phyloP scores from a whole-genome alignment of 2,888 invertebrate species.

The Synergus japonicus region DNA sequence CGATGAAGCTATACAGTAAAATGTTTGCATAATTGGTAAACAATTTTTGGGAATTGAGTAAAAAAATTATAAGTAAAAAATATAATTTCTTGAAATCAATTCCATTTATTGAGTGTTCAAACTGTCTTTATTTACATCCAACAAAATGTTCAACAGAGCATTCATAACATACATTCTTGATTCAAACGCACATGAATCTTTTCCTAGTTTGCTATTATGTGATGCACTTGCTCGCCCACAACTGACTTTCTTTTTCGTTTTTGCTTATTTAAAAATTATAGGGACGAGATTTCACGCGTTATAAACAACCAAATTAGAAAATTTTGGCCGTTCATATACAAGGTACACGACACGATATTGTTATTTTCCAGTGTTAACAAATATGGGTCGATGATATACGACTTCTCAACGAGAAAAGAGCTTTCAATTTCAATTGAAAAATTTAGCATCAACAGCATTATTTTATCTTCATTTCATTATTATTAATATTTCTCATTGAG shows the following conservation, averaged over 20 bases:
- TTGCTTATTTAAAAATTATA: slow-evolving; percentile 52
- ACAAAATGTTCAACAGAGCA: slow-evolving; percentile 65
- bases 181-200: slow-evolving; percentile 11
- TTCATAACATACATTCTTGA: slow-evolving; percentile 57
- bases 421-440: slow-evolving; percentile 4
- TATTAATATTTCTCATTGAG: slow-evolving; percentile 11
- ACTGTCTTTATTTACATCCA: slow-evolving; percentile 69
- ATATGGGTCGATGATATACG: slow-evolving; percentile 26
- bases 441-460: slow-evolving; percentile 14
- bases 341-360: slow-evolving; percentile 55
- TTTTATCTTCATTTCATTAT: slow-evolving; percentile 12
- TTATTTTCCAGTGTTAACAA: slow-evolving; percentile 25
- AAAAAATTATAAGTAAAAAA: too few relatives aligned
- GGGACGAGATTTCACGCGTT: slow-evolving; percentile 51
- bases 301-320: slow-evolving; percentile 38
- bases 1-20: too few relatives aligned
- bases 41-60: too few relatives aligned
- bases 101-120: slow-evolving; percentile 50
- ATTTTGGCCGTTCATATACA: slow-evolving; percentile 47
- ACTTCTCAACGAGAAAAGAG: slow-evolving; percentile 23
- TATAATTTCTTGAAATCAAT: slow-evolving; percentile 38
- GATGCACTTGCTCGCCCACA: slow-evolving; percentile 31
- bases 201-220: not conserved
- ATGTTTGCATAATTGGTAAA: too few relatives aligned
- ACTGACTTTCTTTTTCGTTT: slow-evolving; percentile 44